Base-by-base conservation (phyloP, 2,113 vertebrate species). In the Laterallus jamaicensis region DNA sequence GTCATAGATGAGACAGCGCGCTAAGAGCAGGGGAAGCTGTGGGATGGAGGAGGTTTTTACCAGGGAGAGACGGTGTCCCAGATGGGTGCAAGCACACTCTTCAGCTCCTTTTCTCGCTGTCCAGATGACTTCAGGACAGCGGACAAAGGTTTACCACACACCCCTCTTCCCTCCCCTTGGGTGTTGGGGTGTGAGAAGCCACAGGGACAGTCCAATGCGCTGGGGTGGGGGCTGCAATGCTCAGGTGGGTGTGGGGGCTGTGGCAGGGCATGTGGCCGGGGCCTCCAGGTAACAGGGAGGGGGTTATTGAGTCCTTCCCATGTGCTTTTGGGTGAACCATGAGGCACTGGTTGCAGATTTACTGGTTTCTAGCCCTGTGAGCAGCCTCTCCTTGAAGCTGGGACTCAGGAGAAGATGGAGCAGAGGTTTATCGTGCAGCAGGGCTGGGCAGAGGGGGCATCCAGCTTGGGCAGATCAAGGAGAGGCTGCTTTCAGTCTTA, bases 61-160 rank as follows among this genome's bases (percentile, higher is more conserved):
- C 7, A 26, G 63, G 55, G 67, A 62, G 62, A 64, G 47, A 63
- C 2, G 0, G 35, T 52, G 79, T 47, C 39, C 56, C 55, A 70
- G 59, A 19, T 0, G 1, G n/a, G 62, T 4, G 3, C 0, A 1
- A 16, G 12, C 0, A 0, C 3, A 6, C 44, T 82, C 32, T 64
- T 79, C 68, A 62, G 59, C 37, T 90, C 52, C 63, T 69, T 50
- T 85, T 77, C 79, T 77, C 2, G 5, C 42, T 69, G 52, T 54
- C 42, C 20, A 0, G 0, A 5, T 56, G 56, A 39, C 56, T 68
- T 47, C 56, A 54, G 56, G n/a, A 32, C 1, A 6, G 77, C 2
- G 3, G 60, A 56, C 3, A 3, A 39, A 70, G 17, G 42, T 54
- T 82, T 28, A 25, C 28, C 0, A 0, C 0, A 5, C 13, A 15